phyloP scores from a whole-genome alignment of 2,797 vertebrate genomes.

The Leptoclinus maculatus region DNA sequence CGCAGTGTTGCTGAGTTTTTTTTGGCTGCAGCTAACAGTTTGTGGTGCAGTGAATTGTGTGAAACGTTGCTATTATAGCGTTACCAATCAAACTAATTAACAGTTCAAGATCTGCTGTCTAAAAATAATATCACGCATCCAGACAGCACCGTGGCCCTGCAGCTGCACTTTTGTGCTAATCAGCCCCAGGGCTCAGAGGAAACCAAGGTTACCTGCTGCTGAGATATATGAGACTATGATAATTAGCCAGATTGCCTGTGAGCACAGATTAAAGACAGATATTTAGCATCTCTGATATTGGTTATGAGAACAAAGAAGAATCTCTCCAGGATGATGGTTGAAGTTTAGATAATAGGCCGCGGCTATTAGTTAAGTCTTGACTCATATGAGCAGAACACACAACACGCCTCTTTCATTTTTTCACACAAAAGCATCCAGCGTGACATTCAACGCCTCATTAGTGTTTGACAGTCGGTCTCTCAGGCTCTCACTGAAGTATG shows the following conservation, averaged over 20 bases:
- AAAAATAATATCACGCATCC: constrained; percentile 59
- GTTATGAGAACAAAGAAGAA: constrained; percentile 60
- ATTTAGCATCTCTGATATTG: constrained; percentile 68
- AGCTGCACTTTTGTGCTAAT: constrained; percentile 72
- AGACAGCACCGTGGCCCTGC: constrained; percentile 46
- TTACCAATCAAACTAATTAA: constrained; percentile 61
- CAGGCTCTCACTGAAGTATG: background rate
- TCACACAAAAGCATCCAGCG: background rate
- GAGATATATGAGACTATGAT: constrained; percentile 59
- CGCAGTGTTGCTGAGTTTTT: background rate
- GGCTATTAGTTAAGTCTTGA: constrained; percentile 39
- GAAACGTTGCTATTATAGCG: constrained; percentile 19
- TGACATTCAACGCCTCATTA: constrained; percentile 16
- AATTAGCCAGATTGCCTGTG: constrained; percentile 69
- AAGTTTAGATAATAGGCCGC: constrained; percentile 13
- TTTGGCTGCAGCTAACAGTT: constrained; percentile 16
- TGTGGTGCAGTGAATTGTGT: background rate
- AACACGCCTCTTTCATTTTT: background rate
- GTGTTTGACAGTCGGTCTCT: constrained; percentile 20
- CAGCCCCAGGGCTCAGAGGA: constrained; percentile 63
- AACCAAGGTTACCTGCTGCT: constrained; percentile 78
- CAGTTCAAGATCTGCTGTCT: constrained; percentile 53
- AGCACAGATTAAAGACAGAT: constrained; percentile 74
- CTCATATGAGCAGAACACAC: constrained; percentile 7
- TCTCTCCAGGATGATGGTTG: constrained; percentile 21